Evolutionary conservation across 2,797 vertebrate species (phyloP), one percentile per base, ranked within the genome.

Genomic region (Epinephelus awoara): DNA sequence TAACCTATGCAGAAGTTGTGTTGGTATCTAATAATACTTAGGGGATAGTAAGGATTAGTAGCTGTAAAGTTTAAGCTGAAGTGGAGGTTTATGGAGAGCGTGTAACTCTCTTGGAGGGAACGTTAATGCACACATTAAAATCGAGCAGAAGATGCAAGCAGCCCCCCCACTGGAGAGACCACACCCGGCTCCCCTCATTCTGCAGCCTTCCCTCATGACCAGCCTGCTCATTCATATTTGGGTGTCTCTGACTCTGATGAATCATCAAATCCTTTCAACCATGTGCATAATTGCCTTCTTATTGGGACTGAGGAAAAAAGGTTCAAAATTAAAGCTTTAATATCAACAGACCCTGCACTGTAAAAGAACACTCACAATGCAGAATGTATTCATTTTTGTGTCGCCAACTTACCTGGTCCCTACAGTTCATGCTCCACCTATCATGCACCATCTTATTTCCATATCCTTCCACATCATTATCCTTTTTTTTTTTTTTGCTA

Each of bases 171-270:
- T 34, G 55, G 67, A 78, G 72, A 66, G 29, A 59, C 67, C 54
- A 2, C 51, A 59, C 67, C 79, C 68, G 2, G 0, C 63, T n/a
- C 44, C 65, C 50, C 72, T 72, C 46, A 4, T 19, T 72, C 76
- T 82, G 71, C 77, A 62, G 56, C 46, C 27, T 69, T 64, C 47
- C 46, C 51, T 79, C 5, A 67, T 27, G 2, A 66, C 52, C 18
- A 6, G 47, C 62, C 67, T 67, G 57, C 51, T 80, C 56, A 77
- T 82, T 85, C 75, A 79, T 27, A 40, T 50, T 82, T 66, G 38
- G 79, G 66, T 56, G 55, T 70, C 49, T 75, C 73, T 21, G 47
- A 49, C 62, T 47, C 80, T 68, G 66, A 77, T 85, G 72, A 80
- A 12, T 82, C 73, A 82, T 79, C 42, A 85, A 25, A 85, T 81